Conservation (phyloP, 2,797 vertebrate genomes). For the Megalops cyprinoides region DNA sequence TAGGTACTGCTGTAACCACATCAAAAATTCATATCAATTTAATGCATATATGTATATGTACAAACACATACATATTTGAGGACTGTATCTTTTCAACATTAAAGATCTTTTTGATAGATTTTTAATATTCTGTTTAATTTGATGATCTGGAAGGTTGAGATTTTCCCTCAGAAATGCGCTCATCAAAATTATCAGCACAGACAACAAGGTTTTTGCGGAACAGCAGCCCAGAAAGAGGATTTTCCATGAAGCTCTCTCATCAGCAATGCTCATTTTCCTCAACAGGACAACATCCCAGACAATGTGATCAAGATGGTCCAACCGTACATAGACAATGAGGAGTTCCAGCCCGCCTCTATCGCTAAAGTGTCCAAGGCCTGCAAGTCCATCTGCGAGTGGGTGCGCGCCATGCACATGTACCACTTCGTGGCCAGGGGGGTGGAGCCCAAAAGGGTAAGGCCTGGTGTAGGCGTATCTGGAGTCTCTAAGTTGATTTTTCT, state of each 20-base stretch:
- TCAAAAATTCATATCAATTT: too few species aligned
- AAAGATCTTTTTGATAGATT: too few species aligned
- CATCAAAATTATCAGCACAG: too few species aligned
- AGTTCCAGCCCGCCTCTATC: slow-evolving; percentile 86
- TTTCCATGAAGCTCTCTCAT: background rate
- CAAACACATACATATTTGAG: too few species aligned
- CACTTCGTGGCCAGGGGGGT: slow-evolving; percentile 85
- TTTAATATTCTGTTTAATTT: too few species aligned
- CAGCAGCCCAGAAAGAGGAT: too few species aligned
- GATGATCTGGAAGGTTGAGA: too few species aligned
- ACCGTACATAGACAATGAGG: slow-evolving; percentile 89
- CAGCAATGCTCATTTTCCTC: background rate
- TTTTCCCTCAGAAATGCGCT: too few species aligned
- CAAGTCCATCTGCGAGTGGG: slow-evolving; percentile 94
- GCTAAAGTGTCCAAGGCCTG: slow-evolving; percentile 91
- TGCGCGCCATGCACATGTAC: slow-evolving; percentile 89
- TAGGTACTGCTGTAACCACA: too few species aligned
- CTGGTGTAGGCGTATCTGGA: background rate
- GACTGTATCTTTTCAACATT: too few species aligned
- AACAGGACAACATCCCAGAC: slow-evolving; percentile 89
- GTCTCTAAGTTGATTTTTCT: background rate
- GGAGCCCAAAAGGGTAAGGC: slow-evolving; percentile 87
- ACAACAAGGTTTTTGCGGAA: too few species aligned
- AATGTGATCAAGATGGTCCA: slow-evolving; percentile 82
- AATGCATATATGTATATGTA: too few species aligned